These are phyloP conservation scores for Malacoraja senta DNA, from an alignment of 2,797 vertebrate species.

Conservation along the genomic window DNA sequence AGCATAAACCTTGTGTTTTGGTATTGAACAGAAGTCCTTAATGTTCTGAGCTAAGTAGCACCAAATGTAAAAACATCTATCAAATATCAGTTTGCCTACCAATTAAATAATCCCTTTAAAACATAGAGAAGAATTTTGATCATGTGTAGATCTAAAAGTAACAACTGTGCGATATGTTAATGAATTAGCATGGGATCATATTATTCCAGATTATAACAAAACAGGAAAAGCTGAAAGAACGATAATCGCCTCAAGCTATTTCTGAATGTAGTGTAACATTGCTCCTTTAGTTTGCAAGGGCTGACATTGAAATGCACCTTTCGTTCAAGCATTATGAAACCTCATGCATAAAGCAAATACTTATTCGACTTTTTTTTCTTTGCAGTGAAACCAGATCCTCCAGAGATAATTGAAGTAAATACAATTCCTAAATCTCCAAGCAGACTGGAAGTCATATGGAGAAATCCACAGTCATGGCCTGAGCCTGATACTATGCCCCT, in stretches of 20 bases:
- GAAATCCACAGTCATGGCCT: conserved; percentile 85
- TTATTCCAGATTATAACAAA: not conserved
- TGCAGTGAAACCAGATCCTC: conserved; percentile 90
- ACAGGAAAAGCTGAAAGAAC: not conserved
- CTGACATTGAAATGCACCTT: not conserved
- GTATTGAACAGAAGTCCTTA: not conserved
- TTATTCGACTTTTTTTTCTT: conserved; percentile 29
- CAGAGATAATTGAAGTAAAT: conserved; percentile 81
- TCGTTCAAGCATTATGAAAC: not conserved
- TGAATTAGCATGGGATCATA: not conserved
- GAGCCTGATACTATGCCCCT: conserved; percentile 87
- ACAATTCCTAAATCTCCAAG: conserved; percentile 74
- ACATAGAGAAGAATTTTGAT: not conserved
- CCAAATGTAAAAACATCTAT: not conserved
- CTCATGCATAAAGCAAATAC: not conserved
- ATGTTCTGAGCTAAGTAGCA: not conserved
- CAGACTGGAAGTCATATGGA: conserved; percentile 85
- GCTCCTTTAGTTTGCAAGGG: not conserved
- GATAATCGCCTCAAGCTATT: not conserved
- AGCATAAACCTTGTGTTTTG: not conserved
- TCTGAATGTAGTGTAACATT: not conserved
- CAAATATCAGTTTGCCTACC: not conserved
- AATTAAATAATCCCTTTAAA: not conserved
- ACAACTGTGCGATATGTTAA: not conserved
- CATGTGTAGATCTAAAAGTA: not conserved